Base-by-base conservation (phyloP, 2,113 vertebrate genomes). In the Pedionomus torquatus region DNA sequence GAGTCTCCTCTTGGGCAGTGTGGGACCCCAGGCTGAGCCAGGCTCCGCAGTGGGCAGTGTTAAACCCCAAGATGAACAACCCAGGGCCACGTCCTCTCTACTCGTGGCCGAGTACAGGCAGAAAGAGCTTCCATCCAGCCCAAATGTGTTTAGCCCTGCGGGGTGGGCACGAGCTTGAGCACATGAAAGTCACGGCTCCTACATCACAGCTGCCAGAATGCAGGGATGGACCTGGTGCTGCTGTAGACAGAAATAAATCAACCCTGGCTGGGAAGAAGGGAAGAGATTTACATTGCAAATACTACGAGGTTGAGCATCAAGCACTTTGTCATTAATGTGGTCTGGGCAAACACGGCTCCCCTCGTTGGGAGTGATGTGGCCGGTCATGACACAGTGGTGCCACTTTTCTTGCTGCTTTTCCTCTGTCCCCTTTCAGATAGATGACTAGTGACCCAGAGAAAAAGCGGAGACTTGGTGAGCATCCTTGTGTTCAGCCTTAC, bases 1-100 rank as follows among this genome's bases (percentile, higher is more conserved):
- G 20, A 24, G 17, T 9, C 46, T 83, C 0, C 0, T 23, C 60
- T 0, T 13, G 37, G 57, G 39, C 66, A 70, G n/a, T 21, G n/a
- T 21, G 35, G 33, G 13, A 63, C 33, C n/a, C 52, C 69, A 66
- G 16, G 44, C 9, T 17, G 51, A 49, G 41, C 41, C 44, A n/a
- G 1, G 19, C 10, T 25, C 51, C 41, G 28, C 9, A 3, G 2
- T 25, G 72, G 61, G 17, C 23, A 33, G 24, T 19, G 64, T 19
- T 12, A 23, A 14, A 77, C n/a, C 43, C n/a, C 79, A 33, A 0
- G 7, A 11, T 35, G 60, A 58, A 30, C 12, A 60, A 66, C 21
- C 35, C n/a, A 48, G 44, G 52, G 71, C 37, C 49, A 37, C 0
- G 0, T 63, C 75, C 75, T 52, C 25, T 33, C 64, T 44, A 44